phyloP scores from a whole-genome alignment of 2,797 vertebrate genomes.

The Chrysolophus pictus region DNA sequence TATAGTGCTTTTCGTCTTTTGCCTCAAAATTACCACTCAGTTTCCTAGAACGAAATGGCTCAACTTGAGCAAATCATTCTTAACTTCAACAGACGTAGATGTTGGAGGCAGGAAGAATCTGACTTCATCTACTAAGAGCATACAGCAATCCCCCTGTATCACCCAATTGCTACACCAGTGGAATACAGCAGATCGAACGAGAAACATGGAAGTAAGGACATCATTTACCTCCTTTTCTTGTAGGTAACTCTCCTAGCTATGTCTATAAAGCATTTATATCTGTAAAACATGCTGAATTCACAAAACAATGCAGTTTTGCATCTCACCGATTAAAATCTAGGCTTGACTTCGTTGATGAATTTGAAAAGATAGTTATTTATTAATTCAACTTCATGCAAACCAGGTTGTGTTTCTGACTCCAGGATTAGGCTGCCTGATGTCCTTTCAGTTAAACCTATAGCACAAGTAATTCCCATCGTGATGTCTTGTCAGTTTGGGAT shows the following conservation, averaged over 20 bases:
- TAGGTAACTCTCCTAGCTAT: neutral
- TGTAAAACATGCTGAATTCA: neutral
- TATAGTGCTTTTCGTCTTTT: neutral
- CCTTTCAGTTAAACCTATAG: neutral
- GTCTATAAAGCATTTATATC: neutral
- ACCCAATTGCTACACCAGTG: neutral
- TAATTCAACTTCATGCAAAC: neutral
- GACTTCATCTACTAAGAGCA: neutral
- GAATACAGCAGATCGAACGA: neutral
- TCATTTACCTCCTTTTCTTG: neutral
- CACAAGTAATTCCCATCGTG: neutral
- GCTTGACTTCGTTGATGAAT: neutral
- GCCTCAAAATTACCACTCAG: neutral
- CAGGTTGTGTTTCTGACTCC: neutral
- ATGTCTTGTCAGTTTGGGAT: neutral
- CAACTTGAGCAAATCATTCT: neutral
- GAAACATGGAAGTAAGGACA: fast-evolving
- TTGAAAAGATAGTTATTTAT: neutral
- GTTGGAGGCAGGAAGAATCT: neutral
- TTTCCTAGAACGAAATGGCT: neutral
- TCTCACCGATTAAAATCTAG: neutral
- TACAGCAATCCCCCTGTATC: neutral
- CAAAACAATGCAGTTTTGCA: neutral
- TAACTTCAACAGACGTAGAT: fast-evolving
- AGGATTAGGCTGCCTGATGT: neutral